Conservation (phyloP, 2,113 vertebrate species). For the Vicugna pacos region DNA sequence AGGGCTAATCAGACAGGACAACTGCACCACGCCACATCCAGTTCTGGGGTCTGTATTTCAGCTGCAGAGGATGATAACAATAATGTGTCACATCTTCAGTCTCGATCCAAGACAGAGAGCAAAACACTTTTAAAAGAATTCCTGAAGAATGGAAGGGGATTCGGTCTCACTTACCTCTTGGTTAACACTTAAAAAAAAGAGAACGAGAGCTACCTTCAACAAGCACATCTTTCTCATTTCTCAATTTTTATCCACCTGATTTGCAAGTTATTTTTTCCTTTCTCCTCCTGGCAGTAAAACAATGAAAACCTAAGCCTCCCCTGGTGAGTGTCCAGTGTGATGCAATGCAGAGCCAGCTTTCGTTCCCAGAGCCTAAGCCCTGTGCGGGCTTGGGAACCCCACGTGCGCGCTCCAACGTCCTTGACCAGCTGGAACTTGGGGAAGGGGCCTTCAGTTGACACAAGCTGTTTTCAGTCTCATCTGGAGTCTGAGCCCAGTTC, state of each 20-base stretch:
- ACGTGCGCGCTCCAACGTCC: fast-evolving
- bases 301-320: neutral
- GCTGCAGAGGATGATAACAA: neutral
- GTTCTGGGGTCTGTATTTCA: neutral
- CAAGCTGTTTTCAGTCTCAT: neutral
- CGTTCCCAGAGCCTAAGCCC: neutral
- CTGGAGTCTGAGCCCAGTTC: neutral
- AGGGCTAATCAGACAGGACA: neutral
- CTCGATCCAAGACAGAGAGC: neutral
- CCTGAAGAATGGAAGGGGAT: neutral
- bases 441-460: neutral
- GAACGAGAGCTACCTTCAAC: neutral
- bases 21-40: neutral
- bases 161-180: neutral
- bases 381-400: neutral
- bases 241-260: neutral
- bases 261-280: neutral
- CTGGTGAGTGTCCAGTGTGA: neutral
- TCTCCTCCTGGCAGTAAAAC: neutral
- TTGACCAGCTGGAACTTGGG: fast-evolving
- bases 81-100: neutral
- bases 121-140: neutral
- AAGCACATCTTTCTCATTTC: neutral
- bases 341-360: neutral
- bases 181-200: neutral